These are phyloP conservation scores for Eupithecia tripunctaria DNA, from an alignment of 2,888 invertebrate genomes.

Conservation along the genomic window DNA sequence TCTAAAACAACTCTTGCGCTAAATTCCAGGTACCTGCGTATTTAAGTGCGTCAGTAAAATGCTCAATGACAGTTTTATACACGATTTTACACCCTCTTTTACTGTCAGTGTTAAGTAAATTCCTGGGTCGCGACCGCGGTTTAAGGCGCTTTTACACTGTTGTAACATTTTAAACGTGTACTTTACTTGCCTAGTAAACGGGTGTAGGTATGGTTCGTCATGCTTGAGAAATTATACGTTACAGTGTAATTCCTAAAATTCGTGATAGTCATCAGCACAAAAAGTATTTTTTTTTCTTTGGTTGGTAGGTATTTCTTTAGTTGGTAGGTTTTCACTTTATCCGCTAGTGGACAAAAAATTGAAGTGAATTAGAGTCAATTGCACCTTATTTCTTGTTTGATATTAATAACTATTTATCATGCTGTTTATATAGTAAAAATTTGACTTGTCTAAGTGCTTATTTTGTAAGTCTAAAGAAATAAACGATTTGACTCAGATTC, in stretches of 20 bases:
- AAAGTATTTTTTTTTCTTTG: neutral
- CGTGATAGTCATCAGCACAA: neutral
- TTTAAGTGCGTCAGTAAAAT: conserved; percentile 50
- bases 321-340: too few relatives aligned
- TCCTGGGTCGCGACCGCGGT: conserved; percentile 48
- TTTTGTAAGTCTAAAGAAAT: too few relatives aligned
- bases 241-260: neutral
- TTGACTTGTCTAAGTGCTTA: too few relatives aligned
- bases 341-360: too few relatives aligned
- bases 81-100: conserved; percentile 58
- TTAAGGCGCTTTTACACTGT: conserved; percentile 13
- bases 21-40: conserved; percentile 16
- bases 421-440: too few relatives aligned
- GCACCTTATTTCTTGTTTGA: too few relatives aligned
- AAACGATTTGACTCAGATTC: too few relatives aligned
- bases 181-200: neutral
- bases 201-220: neutral
- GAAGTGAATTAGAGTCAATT: too few relatives aligned
- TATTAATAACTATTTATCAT: too few relatives aligned
- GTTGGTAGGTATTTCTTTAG: too few relatives aligned
- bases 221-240: neutral
- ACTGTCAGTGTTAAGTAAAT: conserved; percentile 60
- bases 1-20: conserved; percentile 11
- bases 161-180: conserved; percentile 12
- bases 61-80: conserved; percentile 53